phyloP scores from a whole-genome alignment of 2,113 vertebrate genomes.

The Bubalus kerabau region DNA sequence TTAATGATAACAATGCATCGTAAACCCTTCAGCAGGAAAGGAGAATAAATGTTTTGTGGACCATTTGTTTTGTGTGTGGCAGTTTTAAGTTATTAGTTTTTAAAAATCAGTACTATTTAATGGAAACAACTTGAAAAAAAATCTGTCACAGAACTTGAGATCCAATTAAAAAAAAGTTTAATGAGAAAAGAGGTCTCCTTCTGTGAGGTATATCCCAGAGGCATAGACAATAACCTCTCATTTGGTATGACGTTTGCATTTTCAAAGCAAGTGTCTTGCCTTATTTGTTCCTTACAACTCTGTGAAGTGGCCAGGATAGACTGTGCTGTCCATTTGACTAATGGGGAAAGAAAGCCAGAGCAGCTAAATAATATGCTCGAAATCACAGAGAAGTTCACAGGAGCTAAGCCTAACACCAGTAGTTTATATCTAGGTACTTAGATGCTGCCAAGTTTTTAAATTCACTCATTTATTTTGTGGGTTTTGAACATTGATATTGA shows the following conservation, averaged over 20 bases:
- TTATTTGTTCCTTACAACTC: neutral
- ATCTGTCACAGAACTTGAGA: slow-evolving; percentile 88
- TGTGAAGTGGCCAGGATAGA: neutral
- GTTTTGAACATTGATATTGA: slow-evolving; percentile 24
- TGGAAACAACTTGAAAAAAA: slow-evolving; percentile 87
- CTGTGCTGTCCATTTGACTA: neutral
- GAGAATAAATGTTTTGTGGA: slow-evolving; percentile 82
- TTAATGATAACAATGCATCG: slow-evolving; percentile 97
- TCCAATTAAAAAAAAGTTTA: slow-evolving; percentile 81
- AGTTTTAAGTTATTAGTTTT: slow-evolving; percentile 90
- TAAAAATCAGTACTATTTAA: slow-evolving; percentile 83
- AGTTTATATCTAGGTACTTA: neutral
- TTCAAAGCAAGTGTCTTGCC: neutral
- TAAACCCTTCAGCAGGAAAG: slow-evolving; percentile 98
- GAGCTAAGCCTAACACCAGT: neutral
- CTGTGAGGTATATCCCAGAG: neutral
- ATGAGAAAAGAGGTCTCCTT: slow-evolving; percentile 67
- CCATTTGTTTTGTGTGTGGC: slow-evolving; percentile 81
- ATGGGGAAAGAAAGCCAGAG: neutral
- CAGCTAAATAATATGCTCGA: neutral
- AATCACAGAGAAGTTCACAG: neutral
- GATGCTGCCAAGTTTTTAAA: slow-evolving; percentile 4
- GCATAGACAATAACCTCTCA: neutral
- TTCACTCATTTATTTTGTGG: slow-evolving; percentile 24
- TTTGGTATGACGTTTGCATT: neutral